Evolutionary conservation across 2,888 invertebrate species (phyloP).

Genomic region (Patella depressa): DNA sequence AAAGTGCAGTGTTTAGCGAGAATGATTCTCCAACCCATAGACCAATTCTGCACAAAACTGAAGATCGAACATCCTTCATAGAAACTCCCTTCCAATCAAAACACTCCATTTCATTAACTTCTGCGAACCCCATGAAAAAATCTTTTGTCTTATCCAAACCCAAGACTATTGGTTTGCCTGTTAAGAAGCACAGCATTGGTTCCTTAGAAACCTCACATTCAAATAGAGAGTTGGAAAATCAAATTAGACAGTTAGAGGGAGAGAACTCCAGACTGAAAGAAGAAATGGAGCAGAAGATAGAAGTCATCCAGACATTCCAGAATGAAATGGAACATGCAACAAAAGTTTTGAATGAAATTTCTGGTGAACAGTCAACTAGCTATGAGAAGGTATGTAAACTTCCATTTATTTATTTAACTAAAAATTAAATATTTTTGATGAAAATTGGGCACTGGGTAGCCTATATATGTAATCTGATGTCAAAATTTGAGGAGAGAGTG

Average conservation of each 20-base stretch:
- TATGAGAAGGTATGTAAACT: no score
- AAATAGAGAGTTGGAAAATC: conserved; percentile 22
- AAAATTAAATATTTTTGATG: no score
- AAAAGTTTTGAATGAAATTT: conserved; percentile 1
- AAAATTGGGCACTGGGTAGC: no score
- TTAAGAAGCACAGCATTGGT: background rate
- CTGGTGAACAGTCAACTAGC: no score
- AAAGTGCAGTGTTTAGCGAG: conserved; percentile 5
- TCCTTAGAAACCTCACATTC: conserved; percentile 11
- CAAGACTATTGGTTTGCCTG: background rate
- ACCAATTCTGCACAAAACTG: background rate
- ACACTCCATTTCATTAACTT: background rate
- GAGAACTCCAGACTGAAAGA: conserved; percentile 37
- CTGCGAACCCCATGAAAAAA: background rate
- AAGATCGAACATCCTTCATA: conserved; percentile 2
- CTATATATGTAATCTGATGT: no score
- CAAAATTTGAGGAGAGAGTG: no score
- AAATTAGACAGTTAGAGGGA: conserved; percentile 35
- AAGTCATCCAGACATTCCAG: background rate
- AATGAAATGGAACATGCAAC: background rate
- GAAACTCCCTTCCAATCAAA: background rate
- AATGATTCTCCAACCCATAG: conserved; percentile 4
- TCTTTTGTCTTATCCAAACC: background rate
- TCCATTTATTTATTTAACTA: no score
- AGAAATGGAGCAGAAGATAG: conserved; percentile 18